These are phyloP conservation scores for Rotaria magnacalcarata DNA, from an alignment of 2,888 invertebrate species.

Conservation along the genomic window DNA sequence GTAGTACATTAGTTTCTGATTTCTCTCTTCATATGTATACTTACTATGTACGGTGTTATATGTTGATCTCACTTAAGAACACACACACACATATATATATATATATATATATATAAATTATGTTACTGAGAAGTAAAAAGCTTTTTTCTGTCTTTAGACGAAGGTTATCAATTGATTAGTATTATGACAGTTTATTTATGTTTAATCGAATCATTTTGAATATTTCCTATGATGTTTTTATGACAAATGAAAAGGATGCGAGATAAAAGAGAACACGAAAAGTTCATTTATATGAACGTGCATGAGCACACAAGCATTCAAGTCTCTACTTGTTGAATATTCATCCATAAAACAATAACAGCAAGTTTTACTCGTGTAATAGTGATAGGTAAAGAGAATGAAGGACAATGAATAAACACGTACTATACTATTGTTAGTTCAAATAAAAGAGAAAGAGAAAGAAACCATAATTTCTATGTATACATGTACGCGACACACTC, in stretches of 20 bases:
- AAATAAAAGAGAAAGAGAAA: slow-evolving; percentile 28
- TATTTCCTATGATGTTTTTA: neutral
- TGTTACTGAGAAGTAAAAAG: no score
- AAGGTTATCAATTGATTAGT: neutral
- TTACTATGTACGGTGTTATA: no score
- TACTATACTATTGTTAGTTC: slow-evolving; percentile 10
- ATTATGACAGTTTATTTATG: no score
- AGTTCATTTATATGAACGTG: neutral
- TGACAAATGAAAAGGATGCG: neutral
- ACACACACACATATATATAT: no score
- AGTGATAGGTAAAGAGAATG: neutral
- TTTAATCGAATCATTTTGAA: neutral
- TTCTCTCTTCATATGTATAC: no score
- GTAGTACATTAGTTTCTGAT: neutral
- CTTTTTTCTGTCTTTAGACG: neutral
- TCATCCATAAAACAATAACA: neutral
- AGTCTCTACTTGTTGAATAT: neutral
- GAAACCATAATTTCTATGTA: neutral
- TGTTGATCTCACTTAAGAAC: no score
- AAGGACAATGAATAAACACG: slow-evolving; percentile 3
- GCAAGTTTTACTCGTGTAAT: neutral
- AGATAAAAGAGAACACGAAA: neutral
- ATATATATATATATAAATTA: no score
- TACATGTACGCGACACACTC: neutral
- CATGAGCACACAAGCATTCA: neutral